phyloP scores from a whole-genome alignment of 2,888 invertebrate genomes.

The Imbricaverruca yamaguchii region DNA sequence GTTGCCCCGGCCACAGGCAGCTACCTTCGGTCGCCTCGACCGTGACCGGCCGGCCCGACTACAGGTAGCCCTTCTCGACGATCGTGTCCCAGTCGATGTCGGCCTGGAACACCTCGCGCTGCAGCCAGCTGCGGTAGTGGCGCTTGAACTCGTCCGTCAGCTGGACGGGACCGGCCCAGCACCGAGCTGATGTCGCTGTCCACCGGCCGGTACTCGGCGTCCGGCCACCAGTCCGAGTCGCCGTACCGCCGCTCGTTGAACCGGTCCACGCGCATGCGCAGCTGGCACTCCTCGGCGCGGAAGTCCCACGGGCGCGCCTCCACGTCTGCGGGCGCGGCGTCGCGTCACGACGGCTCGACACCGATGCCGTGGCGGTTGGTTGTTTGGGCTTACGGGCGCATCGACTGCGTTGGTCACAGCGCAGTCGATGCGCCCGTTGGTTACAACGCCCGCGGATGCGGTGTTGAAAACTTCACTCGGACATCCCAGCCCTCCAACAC shows the following conservation, averaged over 20 bases:
- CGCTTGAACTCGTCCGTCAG: slow-evolving; percentile 87
- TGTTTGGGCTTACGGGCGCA: too few relatives aligned
- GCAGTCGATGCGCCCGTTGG: too few relatives aligned
- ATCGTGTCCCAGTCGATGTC: slow-evolving; percentile 53
- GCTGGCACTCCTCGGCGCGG: slow-evolving; percentile 89
- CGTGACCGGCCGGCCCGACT: not conserved
- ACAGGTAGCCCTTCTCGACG: slow-evolving; percentile 30
- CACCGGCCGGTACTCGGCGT: slow-evolving; percentile 54
- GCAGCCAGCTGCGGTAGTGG: slow-evolving; percentile 90
- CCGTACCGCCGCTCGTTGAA: slow-evolving; percentile 90
- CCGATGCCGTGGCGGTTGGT: too few relatives aligned
- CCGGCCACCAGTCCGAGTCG: slow-evolving; percentile 40
- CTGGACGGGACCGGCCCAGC: slow-evolving; percentile 65
- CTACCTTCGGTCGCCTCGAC: not conserved
- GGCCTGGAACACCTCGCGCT: slow-evolving; percentile 89
- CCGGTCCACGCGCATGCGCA: slow-evolving; percentile 87
- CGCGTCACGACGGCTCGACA: too few relatives aligned
- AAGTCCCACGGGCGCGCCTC: slow-evolving; percentile 98
- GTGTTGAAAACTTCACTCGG: too few relatives aligned
- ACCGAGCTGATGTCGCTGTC: slow-evolving; percentile 78
- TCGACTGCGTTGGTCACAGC: too few relatives aligned
- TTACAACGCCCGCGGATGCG: too few relatives aligned
- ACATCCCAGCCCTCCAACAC: too few relatives aligned
- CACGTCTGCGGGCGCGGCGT: slow-evolving; percentile 51
- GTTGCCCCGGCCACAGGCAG: not conserved